Base-by-base conservation (phyloP, 2,113 vertebrate species). In the Oceanites oceanicus region DNA sequence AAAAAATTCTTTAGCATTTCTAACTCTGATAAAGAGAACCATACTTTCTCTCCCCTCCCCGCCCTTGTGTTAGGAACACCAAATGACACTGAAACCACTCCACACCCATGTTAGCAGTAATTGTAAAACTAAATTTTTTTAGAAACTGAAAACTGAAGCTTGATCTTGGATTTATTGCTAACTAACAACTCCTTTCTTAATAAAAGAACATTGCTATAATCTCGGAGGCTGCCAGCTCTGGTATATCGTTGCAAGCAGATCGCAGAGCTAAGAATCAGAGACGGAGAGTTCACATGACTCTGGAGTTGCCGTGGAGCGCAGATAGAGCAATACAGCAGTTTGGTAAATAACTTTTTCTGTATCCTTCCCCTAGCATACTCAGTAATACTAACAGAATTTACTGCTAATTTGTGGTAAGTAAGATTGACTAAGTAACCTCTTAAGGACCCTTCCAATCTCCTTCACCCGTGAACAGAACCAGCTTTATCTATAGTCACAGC, bases 291-390 rank as follows among this genome's bases (percentile, higher is more conserved):
- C 99, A 99, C 95, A 99, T 99, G 99, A 99, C 99, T 5, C 95
- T 99, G 80, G 99, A 99, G 97, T 96, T 99, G 94, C 99, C 99
- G 0, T 99, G 99, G 99, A 99, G 99, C 5, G 99, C 99, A 0
- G 99, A 99, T 86, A 97, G 99, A 97, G 99, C 99, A 1, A 99
- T 99, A 91, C 99, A 99, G 94, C 99, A 99, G 90, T 99, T 99
- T 53, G 99, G 99, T 99, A 92, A 97, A 98, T 95, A 52, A 7
- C 13, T 32, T 9, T 42, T 47, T 34, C 45, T 45, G 16, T 85
- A 22, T 56, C 72, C 34, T 88, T 50, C 22, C 5, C 34, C 13
- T 74, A 7, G 49, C 49, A 52, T 20, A 7, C 49, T 47, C 42
- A 4, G 53, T 34, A 58, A 4, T 6, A 1, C 21, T n/a, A 5